These are phyloP conservation scores for Pseudomyrmex concolor DNA, from an alignment of 1,140 invertebrate genomes.

Conservation along the genomic window DNA sequence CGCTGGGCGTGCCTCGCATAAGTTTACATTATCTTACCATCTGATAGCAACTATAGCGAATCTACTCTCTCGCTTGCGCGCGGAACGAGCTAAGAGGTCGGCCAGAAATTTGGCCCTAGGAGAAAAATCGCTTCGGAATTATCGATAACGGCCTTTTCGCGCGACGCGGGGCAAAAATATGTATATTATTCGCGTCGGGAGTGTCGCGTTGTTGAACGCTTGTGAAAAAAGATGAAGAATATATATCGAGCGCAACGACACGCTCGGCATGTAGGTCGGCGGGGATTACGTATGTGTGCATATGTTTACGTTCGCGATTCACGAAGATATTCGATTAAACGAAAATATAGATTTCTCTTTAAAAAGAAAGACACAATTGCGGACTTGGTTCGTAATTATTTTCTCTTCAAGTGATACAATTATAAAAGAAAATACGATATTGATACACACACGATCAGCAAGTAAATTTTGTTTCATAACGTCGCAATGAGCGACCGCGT, in stretches of 20 bases:
- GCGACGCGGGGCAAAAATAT: conserved; percentile 13
- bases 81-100: conserved; percentile 68
- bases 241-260: not conserved
- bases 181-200: too few relatives aligned
- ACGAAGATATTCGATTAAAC: conserved; percentile 4
- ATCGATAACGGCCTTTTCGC: conserved; percentile 19
- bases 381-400: not conserved
- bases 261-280: not conserved
- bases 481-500: not conserved
- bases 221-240: not conserved
- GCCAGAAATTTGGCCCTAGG: conserved; percentile 65
- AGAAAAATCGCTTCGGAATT: conserved; percentile 57
- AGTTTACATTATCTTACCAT: conserved; percentile 85
- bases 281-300: not conserved
- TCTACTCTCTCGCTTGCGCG: conserved; percentile 58
- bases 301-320: conserved; percentile 1
- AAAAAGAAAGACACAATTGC: not conserved
- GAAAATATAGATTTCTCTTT: too few relatives aligned
- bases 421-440: too few relatives aligned
- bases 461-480: not conserved
- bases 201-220: not conserved
- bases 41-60: conserved; percentile 81
- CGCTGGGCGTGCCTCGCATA: conserved; percentile 84
- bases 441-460: not conserved
- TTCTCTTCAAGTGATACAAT: not conserved